Base-by-base conservation (phyloP, 2,797 vertebrate genomes). In the Enteromius afrohamiltoni region DNA sequence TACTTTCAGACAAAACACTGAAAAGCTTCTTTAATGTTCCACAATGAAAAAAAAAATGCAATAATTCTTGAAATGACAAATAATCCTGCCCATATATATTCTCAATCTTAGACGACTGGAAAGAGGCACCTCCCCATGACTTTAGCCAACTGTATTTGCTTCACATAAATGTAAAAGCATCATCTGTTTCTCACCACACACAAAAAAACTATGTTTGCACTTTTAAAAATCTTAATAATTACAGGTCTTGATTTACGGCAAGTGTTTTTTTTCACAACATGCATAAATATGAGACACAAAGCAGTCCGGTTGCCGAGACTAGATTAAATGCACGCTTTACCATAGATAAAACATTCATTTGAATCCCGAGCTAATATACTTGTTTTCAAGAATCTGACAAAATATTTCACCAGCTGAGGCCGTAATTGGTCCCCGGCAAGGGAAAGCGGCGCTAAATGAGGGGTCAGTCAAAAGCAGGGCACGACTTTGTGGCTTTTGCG, bases 301-400 rank as follows among this genome's bases (percentile, higher is more conserved):
- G 40, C 6, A 16, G 53, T 34, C 68, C 7, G 67, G 23, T 51
- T 19, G 19, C 53, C 21, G 7, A 51, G 71, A 31, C 58, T 73
- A 47, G 37, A 49, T 49, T 42, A 53, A 75, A 80, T 8, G 5
- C 40, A 34, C 31, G 29, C 42, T 85, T 80, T 73, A 42, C 78
- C 34, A 76, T 76, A 78, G 77, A 78, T 87, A 82, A 86, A 85
- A 83, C 58, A 70, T 85, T 77, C 60, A 55, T 81, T 83, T 81
- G 81, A 80, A 70, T 82, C 65, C 86, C 80, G 85, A 84, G 77
- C 82, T 88, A 90, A 89, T 88, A 91, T 80, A 70, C 83, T 94
- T 86, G 93, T 95, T 95, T 96, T 96, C 96, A 96, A 97, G 94
- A 95, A 94, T 93, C 94, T 98, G 96, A 98, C 97, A 98, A 97